A percentile compares a stretch with the other conserved stretches of the same genome.
Evolutionary conservation across 2,113 vertebrate genomes (phyloP).

Genomic region (Tauraco erythrolophus): DNA sequence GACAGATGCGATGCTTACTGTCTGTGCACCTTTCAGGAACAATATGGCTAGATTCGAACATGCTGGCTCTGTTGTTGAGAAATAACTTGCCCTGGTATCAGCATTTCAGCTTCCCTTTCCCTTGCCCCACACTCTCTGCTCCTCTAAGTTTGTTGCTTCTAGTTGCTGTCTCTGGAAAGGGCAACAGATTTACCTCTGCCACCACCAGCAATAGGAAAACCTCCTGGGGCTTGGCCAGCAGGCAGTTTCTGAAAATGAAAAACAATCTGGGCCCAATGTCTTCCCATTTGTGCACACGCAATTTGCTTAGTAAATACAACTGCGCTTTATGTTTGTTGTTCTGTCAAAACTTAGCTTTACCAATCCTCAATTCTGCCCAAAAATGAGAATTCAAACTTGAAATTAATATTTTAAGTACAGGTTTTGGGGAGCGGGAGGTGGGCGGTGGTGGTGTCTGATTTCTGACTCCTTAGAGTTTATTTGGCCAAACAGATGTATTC

Average conservation of each 20-base stretch:
- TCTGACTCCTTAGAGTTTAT: not conserved
- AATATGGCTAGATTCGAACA: not conserved
- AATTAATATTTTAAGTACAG: not conserved
- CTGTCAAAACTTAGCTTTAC: not conserved
- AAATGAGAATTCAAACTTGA: not conserved
- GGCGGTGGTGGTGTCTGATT: not conserved
- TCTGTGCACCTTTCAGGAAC: not conserved
- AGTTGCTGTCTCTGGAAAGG: not conserved
- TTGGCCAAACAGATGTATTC: not conserved
- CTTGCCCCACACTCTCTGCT: not conserved
- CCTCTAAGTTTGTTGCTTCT: not conserved
- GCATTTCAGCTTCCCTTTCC: not conserved
- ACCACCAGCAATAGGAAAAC: not conserved
- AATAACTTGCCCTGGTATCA: not conserved
- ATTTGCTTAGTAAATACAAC: not conserved
- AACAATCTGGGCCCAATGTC: not conserved
- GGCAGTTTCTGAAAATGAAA: not conserved
- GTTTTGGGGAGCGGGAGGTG: not conserved
- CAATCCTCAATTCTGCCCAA: not conserved
- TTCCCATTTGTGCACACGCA: not conserved
- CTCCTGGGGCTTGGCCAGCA: not conserved
- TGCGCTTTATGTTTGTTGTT: accelerated
- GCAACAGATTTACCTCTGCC: not conserved
- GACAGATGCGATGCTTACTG: not conserved
- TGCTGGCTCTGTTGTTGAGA: not conserved